Conservation (phyloP, 1,140 invertebrate species). For the Grapholita molesta region DNA sequence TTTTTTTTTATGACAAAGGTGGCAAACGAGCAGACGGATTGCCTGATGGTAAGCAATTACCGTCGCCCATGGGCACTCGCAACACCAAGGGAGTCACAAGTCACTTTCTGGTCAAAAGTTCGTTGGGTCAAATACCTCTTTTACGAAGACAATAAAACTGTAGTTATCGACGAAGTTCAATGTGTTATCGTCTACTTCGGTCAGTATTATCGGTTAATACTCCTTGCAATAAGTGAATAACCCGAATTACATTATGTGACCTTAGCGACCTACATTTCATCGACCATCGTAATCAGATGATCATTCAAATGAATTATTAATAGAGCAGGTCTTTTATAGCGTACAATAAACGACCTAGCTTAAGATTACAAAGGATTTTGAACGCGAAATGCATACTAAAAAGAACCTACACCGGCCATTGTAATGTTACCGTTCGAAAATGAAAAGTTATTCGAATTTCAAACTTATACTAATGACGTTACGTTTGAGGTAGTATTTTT, state of each 20-base stretch:
- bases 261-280: background rate
- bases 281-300: background rate
- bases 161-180: too few species aligned
- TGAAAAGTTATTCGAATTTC: background rate
- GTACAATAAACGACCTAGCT: constrained; percentile 25
- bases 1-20: too few species aligned
- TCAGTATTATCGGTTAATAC: too few species aligned
- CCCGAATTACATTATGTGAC: background rate
- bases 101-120: too few species aligned
- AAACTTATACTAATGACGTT: background rate
- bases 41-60: too few species aligned
- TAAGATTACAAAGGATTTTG: background rate
- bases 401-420: background rate
- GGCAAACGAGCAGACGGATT: too few species aligned
- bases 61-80: too few species aligned
- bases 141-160: too few species aligned
- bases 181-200: too few species aligned
- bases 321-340: constrained; percentile 15
- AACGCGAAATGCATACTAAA: constrained; percentile 10
- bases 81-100: too few species aligned
- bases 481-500: background rate
- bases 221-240: too few species aligned
- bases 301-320: constrained; percentile 29
- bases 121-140: too few species aligned
- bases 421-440: background rate